Base-by-base conservation (phyloP, 2,113 vertebrate species). In the Collichthys lucidus region DNA sequence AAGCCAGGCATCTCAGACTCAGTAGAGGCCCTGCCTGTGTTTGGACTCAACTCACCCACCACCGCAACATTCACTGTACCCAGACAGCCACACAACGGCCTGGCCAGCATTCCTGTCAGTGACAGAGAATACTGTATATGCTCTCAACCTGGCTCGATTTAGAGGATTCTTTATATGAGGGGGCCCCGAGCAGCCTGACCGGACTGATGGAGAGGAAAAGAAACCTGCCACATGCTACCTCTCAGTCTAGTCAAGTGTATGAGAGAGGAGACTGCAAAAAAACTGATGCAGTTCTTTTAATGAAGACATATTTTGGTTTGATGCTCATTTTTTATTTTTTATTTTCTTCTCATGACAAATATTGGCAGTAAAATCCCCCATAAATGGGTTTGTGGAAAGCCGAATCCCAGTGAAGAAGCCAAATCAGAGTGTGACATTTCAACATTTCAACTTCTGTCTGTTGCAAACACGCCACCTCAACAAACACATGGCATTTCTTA, bases 41-140 rank as follows among this genome's bases (percentile, higher is more conserved):
- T 93, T 93, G 91, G 90, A 93, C 88, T 87, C 77, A 26, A 74
- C 74, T 86, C 86, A 86, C 63, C 89, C 82, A 66, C 77, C 88
- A 65, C 78, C 55, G 81, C 80, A 85, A 79, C 84, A 82, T 74
- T 87, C 77, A 15, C 80, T 76, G 69, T 22, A 69, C 80, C 78
- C 82, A 77, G 84, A 81, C 83, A 85, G 83, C 81, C 83, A 73
- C 81, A 82, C 84, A 78, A 66, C 83, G 60, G 77, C 77, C 71
- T 59, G 86, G 76, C 67, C 79, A 40, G 85, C 72, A 81, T 89
- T 84, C 77, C 82, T 82, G 80, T 63, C 79, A 74, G 65, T 17
- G 64, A 83, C 60, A 75, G 68, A 87, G 70, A 70, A 31, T 11
- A 42, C 78, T 70, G 60, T 80, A 71, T 20, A 68, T 7, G 83